Conservation (phyloP, 2,797 vertebrate species). For the Cyclura pinguis region DNA sequence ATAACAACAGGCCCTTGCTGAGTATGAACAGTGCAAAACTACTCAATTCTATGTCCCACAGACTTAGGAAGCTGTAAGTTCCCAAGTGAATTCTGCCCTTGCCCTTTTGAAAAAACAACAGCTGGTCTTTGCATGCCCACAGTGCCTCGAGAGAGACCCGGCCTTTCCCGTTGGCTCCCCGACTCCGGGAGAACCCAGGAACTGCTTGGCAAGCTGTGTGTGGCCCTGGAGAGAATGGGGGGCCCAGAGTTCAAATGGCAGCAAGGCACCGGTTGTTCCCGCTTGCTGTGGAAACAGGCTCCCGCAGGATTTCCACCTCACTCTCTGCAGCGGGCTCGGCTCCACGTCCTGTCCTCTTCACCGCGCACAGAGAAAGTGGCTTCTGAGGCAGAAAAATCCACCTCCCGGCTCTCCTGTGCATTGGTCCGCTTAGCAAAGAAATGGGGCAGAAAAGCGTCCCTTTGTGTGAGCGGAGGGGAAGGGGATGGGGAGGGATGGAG, state of each 20-base stretch:
- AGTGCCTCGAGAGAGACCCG: too few relatives aligned
- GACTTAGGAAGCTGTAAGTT: too few relatives aligned
- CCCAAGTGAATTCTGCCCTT: too few relatives aligned
- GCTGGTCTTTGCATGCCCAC: too few relatives aligned
- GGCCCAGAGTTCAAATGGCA: neutral
- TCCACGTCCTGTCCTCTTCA: neutral
- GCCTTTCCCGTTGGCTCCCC: too few relatives aligned
- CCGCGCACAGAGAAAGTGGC: constrained; percentile 13
- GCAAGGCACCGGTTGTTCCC: neutral
- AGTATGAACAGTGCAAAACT: too few relatives aligned
- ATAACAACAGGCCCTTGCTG: too few relatives aligned
- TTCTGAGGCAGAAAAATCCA: constrained; percentile 31
- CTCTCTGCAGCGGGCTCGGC: neutral
- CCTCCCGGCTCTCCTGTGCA: neutral
- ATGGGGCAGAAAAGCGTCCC: constrained; percentile 26
- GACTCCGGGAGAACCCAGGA: too few relatives aligned
- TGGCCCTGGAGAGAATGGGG: fast-evolving
- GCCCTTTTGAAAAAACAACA: too few relatives aligned
- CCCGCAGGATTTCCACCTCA: too few relatives aligned
- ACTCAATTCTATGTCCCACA: too few relatives aligned
- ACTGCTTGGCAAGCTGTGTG: neutral
- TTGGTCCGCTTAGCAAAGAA: constrained; percentile 6
- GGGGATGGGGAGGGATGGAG: neutral
- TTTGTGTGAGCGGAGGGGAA: constrained; percentile 4
- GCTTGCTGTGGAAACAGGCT: fast-evolving